A percentile compares a stretch with the other conserved stretches of the same genome.
Evolutionary conservation across 2,888 invertebrate genomes (phyloP).

Genomic region (Pegoplata infirma): DNA sequence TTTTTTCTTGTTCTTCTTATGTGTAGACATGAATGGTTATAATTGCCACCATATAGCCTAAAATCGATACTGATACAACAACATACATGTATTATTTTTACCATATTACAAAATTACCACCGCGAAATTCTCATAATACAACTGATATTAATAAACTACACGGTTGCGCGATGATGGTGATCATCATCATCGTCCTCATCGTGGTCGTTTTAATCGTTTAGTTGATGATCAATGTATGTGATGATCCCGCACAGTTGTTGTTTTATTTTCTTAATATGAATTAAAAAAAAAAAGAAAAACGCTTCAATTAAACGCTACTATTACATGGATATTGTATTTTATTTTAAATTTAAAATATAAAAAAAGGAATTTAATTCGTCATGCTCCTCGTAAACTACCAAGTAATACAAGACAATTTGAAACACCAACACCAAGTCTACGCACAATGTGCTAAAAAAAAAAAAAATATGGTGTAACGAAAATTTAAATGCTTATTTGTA

Average conservation of each 20-base stretch:
- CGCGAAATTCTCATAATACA: slow-evolving; percentile 55
- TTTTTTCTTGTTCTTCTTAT: neutral
- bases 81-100: slow-evolving; percentile 5
- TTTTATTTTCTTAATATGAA: too few relatives aligned
- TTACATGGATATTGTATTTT: slow-evolving; percentile 45
- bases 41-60: slow-evolving; percentile 50
- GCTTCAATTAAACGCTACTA: slow-evolving; percentile 56
- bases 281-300: slow-evolving; percentile 38
- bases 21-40: slow-evolving; percentile 32
- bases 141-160: neutral
- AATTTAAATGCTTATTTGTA: slow-evolving; percentile 39
- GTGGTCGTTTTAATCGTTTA: slow-evolving; percentile 52
- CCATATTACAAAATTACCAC: slow-evolving; percentile 39
- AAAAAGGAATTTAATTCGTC: slow-evolving; percentile 52
- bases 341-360: slow-evolving; percentile 55
- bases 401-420: neutral
- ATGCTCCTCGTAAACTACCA: slow-evolving; percentile 44
- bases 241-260: slow-evolving; percentile 38
- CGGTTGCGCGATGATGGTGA: slow-evolving; percentile 34
- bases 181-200: too few relatives aligned
- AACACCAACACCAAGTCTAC: slow-evolving; percentile 15
- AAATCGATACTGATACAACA: slow-evolving; percentile 23
- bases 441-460: slow-evolving; percentile 40
- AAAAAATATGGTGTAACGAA: slow-evolving; percentile 51
- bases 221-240: slow-evolving; percentile 51